Evolutionary conservation across 1,140 invertebrate species (phyloP).

Genomic region (Ceratitis capitata): DNA sequence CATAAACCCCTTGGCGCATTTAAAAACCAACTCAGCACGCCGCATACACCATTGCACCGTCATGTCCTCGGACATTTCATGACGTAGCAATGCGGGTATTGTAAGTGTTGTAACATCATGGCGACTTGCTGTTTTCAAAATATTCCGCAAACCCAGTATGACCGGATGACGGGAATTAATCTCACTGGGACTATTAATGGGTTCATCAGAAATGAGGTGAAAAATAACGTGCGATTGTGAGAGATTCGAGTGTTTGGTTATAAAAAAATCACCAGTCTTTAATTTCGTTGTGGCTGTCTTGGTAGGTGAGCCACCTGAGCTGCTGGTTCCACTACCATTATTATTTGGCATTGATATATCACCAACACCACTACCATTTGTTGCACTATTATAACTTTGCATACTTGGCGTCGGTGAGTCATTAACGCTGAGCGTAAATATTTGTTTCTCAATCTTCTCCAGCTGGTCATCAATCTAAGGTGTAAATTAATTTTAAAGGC

Average conservation of each 20-base stretch:
- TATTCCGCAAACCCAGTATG: slow-evolving; percentile 94
- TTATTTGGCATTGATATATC: slow-evolving; percentile 25
- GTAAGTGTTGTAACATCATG: slow-evolving; percentile 94
- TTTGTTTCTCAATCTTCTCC: slow-evolving; percentile 74
- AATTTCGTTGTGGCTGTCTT: slow-evolving; percentile 68
- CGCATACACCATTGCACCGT: slow-evolving; percentile 95
- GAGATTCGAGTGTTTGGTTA: slow-evolving; percentile 95
- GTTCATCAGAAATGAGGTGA: slow-evolving; percentile 89
- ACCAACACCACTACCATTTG: not conserved
- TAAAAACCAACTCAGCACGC: slow-evolving; percentile 95
- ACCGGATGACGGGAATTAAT: slow-evolving; percentile 95
- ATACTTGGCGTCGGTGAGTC: slow-evolving; percentile 50
- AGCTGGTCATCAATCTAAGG: slow-evolving; percentile 89
- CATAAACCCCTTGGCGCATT: slow-evolving; percentile 99
- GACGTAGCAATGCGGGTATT: slow-evolving; percentile 89
- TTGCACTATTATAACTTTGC: slow-evolving; percentile 39
- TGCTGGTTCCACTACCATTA: slow-evolving; percentile 43
- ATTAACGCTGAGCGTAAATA: slow-evolving; percentile 62
- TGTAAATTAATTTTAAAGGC: slow-evolving; percentile 79
- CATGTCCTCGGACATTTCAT: slow-evolving; percentile 98
- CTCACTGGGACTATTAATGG: slow-evolving; percentile 75
- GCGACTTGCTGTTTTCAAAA: slow-evolving; percentile 91
- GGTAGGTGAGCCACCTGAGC: slow-evolving; percentile 49
- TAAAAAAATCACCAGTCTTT: slow-evolving; percentile 91
- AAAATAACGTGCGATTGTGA: slow-evolving; percentile 94